phyloP scores from a whole-genome alignment of 2,797 vertebrate genomes.

The Myiotriccus ornatus region DNA sequence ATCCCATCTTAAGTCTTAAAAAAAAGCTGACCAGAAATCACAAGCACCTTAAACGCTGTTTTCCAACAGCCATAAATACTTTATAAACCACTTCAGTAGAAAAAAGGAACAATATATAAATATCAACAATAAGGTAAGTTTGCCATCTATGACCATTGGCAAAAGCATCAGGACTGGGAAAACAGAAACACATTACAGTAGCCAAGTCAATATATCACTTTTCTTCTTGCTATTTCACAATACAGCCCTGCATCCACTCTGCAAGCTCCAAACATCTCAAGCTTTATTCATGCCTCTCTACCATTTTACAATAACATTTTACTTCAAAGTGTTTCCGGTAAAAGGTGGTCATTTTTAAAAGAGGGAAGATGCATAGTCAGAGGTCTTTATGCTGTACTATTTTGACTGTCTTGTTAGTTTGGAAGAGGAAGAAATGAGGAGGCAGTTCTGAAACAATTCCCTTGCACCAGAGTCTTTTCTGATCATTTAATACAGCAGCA shows the following conservation, averaged over 20 bases:
- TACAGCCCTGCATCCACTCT: neutral
- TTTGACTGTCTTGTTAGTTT: neutral
- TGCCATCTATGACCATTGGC: neutral
- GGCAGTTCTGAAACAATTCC: neutral
- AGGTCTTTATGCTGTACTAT: neutral
- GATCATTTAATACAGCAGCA: neutral
- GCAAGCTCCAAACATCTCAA: neutral
- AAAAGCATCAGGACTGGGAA: neutral
- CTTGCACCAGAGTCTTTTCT: neutral
- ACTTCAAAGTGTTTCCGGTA: neutral
- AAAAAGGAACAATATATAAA: neutral
- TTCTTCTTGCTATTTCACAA: neutral
- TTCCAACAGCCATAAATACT: conserved; percentile 21
- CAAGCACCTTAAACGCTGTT: neutral
- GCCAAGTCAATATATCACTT: neutral
- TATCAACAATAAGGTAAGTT: neutral
- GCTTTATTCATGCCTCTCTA: neutral
- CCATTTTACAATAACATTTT: neutral
- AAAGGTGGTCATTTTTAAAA: neutral
- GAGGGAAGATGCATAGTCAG: neutral
- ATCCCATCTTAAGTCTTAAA: neutral
- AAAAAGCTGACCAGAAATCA: neutral
- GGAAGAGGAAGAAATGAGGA: neutral
- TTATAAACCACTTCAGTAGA: neutral
- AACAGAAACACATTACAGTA: neutral